Percentiles rank a stretch among this genome's conserved stretches.
These are phyloP conservation scores for Margarornis squamiger DNA, from an alignment of 2,797 vertebrate species.

Conservation along the genomic window DNA sequence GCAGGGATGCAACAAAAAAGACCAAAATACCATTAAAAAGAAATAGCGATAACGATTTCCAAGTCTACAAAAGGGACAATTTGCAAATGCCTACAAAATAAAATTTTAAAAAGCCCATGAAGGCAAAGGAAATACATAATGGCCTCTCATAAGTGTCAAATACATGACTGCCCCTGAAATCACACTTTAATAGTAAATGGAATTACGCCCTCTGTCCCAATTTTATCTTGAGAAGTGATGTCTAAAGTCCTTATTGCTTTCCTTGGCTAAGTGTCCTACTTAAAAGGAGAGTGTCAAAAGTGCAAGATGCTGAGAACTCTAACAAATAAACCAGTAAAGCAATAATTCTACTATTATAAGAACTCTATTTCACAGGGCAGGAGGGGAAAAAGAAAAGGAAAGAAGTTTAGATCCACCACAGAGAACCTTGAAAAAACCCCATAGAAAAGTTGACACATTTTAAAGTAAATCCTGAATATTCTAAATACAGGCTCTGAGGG, in stretches of 20 bases:
- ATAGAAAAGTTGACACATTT: not conserved
- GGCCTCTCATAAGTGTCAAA: not conserved
- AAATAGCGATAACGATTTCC: not conserved
- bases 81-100: not conserved
- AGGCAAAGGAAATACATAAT: not conserved
- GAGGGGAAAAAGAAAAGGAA: not conserved
- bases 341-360: not conserved
- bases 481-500: not conserved
- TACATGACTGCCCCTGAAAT: not conserved
- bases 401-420: not conserved
- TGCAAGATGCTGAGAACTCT: not conserved
- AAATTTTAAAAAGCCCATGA: not conserved
- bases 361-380: not conserved
- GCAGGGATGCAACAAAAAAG: not conserved
- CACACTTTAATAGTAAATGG: not conserved
- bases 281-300: not conserved
- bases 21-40: not conserved
- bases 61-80: not conserved
- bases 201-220: not conserved
- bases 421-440: not conserved
- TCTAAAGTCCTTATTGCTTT: not conserved
- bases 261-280: not conserved
- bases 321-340: not conserved
- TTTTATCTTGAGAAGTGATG: not conserved
- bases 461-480: not conserved